Percentiles rank a stretch among this genome's conserved stretches.
Evolutionary conservation across 2,797 vertebrate genomes (phyloP).

Genomic region (Pachyuromys duprasi): DNA sequence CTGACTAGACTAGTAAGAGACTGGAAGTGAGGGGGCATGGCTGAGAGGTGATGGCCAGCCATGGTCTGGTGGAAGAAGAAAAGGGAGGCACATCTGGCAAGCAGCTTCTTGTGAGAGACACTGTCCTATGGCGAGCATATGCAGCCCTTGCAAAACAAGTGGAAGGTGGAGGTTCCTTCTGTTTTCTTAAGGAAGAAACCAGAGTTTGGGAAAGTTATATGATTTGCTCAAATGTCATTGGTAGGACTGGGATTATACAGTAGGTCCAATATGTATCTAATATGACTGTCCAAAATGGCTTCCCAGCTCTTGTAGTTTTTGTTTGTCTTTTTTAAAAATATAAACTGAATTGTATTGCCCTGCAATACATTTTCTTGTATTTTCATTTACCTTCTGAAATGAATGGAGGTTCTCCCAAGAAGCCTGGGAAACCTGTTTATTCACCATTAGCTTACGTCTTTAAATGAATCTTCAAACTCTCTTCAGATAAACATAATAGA

Average conservation of each 20-base stretch:
- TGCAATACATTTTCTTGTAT: too few relatives aligned
- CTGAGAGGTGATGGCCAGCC: neutral
- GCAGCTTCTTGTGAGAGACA: neutral
- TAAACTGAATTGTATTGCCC: neutral
- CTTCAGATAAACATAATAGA: neutral
- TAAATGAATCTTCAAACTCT: neutral
- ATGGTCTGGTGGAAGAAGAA: neutral
- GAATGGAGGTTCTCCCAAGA: neutral
- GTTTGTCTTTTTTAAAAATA: neutral
- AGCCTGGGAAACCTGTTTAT: neutral
- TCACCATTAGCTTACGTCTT: conserved; percentile 2
- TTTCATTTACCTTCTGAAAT: neutral
- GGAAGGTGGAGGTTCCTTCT: neutral
- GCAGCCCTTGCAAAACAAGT: neutral
- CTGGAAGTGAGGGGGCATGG: too few relatives aligned
- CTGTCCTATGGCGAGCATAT: neutral
- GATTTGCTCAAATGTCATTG: neutral
- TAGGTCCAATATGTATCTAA: neutral
- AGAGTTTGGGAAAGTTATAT: neutral
- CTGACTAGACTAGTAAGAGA: neutral
- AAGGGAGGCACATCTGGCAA: accelerated
- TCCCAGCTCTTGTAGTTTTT: neutral
- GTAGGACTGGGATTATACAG: neutral
- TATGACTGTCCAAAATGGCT: neutral
- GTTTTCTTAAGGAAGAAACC: neutral